These are phyloP conservation scores for Argyra leucocephala DNA, from an alignment of 2,888 invertebrate genomes.

Conservation along the genomic window DNA sequence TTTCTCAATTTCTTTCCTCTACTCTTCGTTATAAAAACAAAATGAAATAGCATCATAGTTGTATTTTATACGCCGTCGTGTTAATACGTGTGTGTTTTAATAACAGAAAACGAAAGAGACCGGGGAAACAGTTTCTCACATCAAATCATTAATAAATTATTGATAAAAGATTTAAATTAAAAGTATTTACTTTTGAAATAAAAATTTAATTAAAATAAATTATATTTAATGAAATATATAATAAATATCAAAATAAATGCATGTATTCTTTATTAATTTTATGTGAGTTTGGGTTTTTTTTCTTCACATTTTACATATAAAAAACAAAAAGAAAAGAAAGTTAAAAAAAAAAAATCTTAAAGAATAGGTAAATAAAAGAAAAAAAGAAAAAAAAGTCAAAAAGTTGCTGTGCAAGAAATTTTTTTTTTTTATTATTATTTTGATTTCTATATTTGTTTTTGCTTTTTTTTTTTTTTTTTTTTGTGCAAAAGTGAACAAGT, in stretches of 20 bases:
- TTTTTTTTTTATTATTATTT: too few relatives aligned
- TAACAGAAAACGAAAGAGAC: too few relatives aligned
- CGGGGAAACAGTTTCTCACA: too few relatives aligned
- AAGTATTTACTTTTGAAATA: background rate
- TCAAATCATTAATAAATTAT: too few relatives aligned
- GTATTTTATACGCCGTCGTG: background rate
- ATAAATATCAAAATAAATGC: background rate
- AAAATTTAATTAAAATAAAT: background rate
- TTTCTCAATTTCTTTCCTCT: background rate
- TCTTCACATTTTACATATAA: too few relatives aligned
- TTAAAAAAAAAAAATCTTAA: background rate
- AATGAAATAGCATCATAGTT: too few relatives aligned
- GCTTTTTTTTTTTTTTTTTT: too few relatives aligned
- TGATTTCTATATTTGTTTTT: too few relatives aligned
- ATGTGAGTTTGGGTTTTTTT: background rate
- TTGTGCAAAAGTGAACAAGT: too few relatives aligned
- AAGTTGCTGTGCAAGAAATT: conserved; percentile 1
- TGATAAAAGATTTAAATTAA: too few relatives aligned
- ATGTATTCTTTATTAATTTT: background rate
- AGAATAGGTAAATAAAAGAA: background rate
- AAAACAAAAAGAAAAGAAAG: background rate
- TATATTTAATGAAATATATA: background rate
- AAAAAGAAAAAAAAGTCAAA: background rate
- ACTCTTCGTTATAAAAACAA: too few relatives aligned
- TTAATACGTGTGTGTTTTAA: background rate